Base-by-base conservation (phyloP, 2,888 invertebrate genomes). In the Lithophane semibrunnea region DNA sequence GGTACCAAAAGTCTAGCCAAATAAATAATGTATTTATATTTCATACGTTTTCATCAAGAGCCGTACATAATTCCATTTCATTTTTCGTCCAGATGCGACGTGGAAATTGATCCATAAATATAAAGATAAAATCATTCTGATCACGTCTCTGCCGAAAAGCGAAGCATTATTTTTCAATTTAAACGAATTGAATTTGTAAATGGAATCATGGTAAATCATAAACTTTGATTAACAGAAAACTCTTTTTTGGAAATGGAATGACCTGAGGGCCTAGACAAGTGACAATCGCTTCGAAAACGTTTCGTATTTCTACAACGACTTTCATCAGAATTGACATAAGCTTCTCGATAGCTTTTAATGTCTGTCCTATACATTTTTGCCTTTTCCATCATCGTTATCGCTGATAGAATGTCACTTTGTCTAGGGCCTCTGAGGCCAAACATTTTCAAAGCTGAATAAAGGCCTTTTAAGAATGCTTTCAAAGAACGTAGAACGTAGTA, bases 1-100 rank as follows among this genome's bases (percentile, higher is more conserved):
- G 44, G 4, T 21, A 13, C 29, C 7, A 16, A 54, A 37, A 29
- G 52, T 69, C 47, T 68, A 77, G 68, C n/a, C 52, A 77, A 77
- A 76, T 67, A 77, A 56, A 75, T 75, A 76, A 76, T 37, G 37
- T 75, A 75, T 47, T 44, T 65, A 49, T 49, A 47, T 76, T 65
- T 64, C 44, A 64, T 73, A 65, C 47, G 12, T 67, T 74, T 52
- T 63, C 44, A 68, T 73, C 65, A 61, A n/a, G 4, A 79, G 8
- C 2, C 37, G 3, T 60, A 29, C 54, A n/a, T 56, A 82, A 76
- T 82, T 49, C 52, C 13, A 42, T 49, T 77, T 64, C n/a, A 7
- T 54, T 29, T 77, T 77, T 42, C 37, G 29, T 42, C 44, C 47
- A 76, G 13, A 66, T 60, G 67, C 2, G 54, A 54, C 13, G 21